Evolutionary conservation across 2,113 vertebrate genomes (phyloP).

Genomic region (Sclerurus mexicanus): DNA sequence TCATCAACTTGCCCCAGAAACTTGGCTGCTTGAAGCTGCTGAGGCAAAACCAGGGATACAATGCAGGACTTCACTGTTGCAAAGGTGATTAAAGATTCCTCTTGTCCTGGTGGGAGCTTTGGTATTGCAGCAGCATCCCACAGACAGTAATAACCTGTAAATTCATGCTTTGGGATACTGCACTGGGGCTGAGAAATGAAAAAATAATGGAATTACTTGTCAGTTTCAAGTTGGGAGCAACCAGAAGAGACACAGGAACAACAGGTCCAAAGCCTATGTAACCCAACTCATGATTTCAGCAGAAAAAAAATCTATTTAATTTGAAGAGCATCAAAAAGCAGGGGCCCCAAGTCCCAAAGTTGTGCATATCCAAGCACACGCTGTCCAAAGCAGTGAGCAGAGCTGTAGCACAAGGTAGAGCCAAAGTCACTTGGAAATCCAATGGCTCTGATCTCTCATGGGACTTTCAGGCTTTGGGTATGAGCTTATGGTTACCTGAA

Average conservation of each 20-base stretch:
- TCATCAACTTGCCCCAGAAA: not conserved
- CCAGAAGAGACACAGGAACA: not conserved
- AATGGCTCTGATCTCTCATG: not conserved
- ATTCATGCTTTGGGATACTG: not conserved
- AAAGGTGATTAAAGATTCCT: not conserved
- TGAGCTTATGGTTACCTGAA: not conserved
- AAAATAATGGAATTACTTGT: not conserved
- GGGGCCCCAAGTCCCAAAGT: rapidly evolving
- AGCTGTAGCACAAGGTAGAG: not conserved
- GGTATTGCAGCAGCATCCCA: not conserved
- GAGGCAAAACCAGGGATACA: not conserved
- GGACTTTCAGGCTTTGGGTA: not conserved
- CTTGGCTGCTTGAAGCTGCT: not conserved
- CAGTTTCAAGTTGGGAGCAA: not conserved
- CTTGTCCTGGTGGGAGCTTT: not conserved
- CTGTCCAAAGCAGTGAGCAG: not conserved
- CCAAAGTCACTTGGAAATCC: not conserved
- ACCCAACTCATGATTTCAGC: not conserved
- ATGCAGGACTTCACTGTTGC: not conserved
- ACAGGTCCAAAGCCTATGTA: not conserved
- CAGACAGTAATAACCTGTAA: not conserved
- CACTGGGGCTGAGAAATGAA: not conserved
- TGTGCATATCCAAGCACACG: rapidly evolving
- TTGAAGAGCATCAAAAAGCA: not conserved
- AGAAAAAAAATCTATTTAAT: not conserved